Percentiles rank a stretch among this genome's conserved stretches.
phyloP scores from a whole-genome alignment of 1,140 invertebrate species.

The Antheraea pernyi region DNA sequence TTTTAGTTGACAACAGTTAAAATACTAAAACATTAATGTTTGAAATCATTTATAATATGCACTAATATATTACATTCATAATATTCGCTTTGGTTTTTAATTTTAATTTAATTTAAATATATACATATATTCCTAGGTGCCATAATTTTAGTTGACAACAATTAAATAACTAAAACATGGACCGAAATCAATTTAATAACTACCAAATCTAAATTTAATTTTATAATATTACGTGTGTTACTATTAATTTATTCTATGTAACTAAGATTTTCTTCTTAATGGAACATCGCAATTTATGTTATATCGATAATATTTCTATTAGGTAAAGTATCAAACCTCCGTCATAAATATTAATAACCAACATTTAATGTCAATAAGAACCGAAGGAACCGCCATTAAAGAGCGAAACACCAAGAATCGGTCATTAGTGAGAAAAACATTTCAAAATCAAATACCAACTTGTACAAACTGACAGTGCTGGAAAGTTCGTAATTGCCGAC shows the following conservation, averaged over 20 bases:
- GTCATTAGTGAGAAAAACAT: slow-evolving; percentile 62
- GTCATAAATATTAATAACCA: slow-evolving; percentile 44
- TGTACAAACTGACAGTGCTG: slow-evolving; percentile 41
- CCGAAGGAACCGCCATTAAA: slow-evolving; percentile 43
- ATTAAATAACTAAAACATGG: too few species aligned
- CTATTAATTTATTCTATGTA: background rate
- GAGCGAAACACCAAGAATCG: slow-evolving; percentile 41
- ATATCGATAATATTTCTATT: slow-evolving; percentile 4
- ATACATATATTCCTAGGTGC: too few species aligned
- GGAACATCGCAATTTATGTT: background rate
- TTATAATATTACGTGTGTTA: background rate
- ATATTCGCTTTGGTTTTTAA: too few species aligned
- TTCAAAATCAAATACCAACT: slow-evolving; percentile 65
- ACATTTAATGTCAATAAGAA: slow-evolving; percentile 49
- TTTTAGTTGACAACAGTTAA: too few species aligned
- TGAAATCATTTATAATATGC: too few species aligned
- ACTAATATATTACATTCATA: too few species aligned
- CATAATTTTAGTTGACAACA: too few species aligned
- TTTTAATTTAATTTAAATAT: too few species aligned
- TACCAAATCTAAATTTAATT: background rate
- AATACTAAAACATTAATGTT: too few species aligned
- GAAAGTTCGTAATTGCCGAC: slow-evolving; percentile 58
- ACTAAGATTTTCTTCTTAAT: background rate
- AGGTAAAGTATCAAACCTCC: slow-evolving; percentile 11
- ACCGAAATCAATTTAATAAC: too few species aligned